Evolutionary conservation across 2,797 vertebrate genomes (phyloP).

Genomic region (Tenualosa thibaudeaui): DNA sequence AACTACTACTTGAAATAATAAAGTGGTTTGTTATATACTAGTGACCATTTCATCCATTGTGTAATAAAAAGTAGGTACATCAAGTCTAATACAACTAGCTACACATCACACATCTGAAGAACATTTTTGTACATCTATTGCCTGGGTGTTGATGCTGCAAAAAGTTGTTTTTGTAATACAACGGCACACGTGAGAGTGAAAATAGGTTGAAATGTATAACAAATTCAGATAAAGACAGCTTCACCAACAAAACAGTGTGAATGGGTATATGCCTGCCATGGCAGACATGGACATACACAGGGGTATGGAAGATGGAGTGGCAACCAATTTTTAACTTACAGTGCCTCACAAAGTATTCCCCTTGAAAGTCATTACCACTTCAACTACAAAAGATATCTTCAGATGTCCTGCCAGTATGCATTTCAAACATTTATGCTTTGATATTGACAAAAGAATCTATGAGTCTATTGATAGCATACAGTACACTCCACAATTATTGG

Average conservation of each 20-base stretch:
- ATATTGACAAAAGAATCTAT: not conserved
- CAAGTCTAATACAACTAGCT: not conserved
- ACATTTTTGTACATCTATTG: not conserved
- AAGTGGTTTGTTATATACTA: not conserved
- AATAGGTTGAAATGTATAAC: conserved; percentile 15
- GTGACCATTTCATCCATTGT: not conserved
- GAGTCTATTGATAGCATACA: too few relatives aligned
- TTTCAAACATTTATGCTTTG: not conserved
- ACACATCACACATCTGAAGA: not conserved
- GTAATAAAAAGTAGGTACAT: not conserved
- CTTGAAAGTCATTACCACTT: not conserved
- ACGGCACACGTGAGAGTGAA: not conserved
- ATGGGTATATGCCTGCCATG: conserved; percentile 46
- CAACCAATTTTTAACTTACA: conserved; percentile 48
- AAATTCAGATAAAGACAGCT: not conserved
- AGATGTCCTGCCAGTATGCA: not conserved
- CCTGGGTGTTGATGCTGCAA: not conserved
- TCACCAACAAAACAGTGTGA: not conserved
- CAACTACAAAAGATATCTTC: not conserved
- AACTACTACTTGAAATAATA: not conserved
- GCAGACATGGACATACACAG: conserved; percentile 64
- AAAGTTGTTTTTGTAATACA: not conserved
- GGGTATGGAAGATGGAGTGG: conserved; percentile 69
- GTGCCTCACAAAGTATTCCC: not conserved
- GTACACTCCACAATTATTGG: too few relatives aligned